Conservation (phyloP, 2,797 vertebrate species). For the Sciurus vulgaris region DNA sequence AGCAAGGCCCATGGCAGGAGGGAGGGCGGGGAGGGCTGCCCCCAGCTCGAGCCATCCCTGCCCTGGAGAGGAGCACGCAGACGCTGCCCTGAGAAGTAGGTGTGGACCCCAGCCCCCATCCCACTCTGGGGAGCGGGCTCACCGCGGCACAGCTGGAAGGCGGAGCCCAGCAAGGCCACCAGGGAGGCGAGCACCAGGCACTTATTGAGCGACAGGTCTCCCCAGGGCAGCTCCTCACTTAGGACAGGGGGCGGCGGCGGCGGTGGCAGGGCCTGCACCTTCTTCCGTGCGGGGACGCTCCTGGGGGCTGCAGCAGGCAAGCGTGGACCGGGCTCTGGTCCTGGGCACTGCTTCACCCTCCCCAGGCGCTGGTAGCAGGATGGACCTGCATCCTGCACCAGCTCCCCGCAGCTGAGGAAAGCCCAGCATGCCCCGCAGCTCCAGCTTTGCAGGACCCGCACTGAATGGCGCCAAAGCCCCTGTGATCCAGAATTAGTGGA, state of each 20-base stretch:
- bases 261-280: conserved; percentile 69
- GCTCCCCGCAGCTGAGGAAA: not conserved
- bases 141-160: conserved; percentile 94
- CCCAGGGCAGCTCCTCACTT: conserved; percentile 92
- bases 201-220: conserved; percentile 94
- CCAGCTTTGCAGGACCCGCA: too few species aligned
- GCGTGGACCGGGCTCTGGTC: not conserved
- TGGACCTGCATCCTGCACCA: not conserved
- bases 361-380: not conserved
- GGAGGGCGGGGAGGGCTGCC: too few species aligned
- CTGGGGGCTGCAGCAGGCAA: conserved; percentile 74
- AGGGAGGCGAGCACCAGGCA: conserved; percentile 92
- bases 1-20: not conserved
- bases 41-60: too few species aligned
- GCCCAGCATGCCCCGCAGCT: too few species aligned
- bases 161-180: conserved; percentile 92
- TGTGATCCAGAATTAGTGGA: too few species aligned
- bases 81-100: not conserved
- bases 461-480: too few species aligned
- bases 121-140: conserved; percentile 70
- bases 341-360: fast-evolving
- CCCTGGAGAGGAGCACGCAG: not conserved
- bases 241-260: not conserved
- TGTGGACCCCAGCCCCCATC: too few species aligned
- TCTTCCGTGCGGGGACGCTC: conserved; percentile 79